phyloP scores from a whole-genome alignment of 2,113 vertebrate genomes.

The Calyptommatus sinebrachiatus region DNA sequence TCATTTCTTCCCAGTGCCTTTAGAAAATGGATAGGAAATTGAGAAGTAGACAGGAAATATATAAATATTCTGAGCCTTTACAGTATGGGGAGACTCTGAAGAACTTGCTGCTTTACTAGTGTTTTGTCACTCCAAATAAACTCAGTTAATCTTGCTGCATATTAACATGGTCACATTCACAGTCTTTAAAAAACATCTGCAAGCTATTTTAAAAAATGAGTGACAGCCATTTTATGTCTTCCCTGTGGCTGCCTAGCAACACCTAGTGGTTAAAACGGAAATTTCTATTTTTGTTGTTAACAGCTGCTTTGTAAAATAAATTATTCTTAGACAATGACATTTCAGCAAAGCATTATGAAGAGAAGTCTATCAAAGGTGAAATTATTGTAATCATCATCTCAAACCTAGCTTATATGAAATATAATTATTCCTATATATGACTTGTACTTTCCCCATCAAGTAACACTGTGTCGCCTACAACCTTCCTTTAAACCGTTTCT shows the following conservation, averaged over 20 bases:
- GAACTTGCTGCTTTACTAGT: not conserved
- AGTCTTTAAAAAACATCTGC: not conserved
- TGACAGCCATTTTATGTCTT: not conserved
- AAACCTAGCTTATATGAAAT: not conserved
- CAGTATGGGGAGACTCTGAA: not conserved
- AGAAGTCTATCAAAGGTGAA: not conserved
- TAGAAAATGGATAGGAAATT: not conserved
- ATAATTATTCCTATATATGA: no score
- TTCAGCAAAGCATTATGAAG: not conserved
- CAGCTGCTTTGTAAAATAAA: not conserved
- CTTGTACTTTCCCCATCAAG: no score
- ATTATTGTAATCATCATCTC: not conserved
- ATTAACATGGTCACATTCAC: not conserved
- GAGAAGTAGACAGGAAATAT: not conserved
- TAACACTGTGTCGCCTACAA: no score
- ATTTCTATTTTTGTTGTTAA: not conserved
- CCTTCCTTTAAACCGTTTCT: no score
- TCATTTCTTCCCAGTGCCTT: not conserved
- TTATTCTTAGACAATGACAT: not conserved
- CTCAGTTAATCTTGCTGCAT: not conserved
- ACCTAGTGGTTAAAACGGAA: conserved; percentile 13
- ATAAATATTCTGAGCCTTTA: not conserved
- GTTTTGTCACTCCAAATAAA: not conserved
- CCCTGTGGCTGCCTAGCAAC: conserved; percentile 8
- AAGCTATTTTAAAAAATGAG: not conserved